Conservation (phyloP, 2,797 vertebrate species). For the Neoniphon sammara region DNA sequence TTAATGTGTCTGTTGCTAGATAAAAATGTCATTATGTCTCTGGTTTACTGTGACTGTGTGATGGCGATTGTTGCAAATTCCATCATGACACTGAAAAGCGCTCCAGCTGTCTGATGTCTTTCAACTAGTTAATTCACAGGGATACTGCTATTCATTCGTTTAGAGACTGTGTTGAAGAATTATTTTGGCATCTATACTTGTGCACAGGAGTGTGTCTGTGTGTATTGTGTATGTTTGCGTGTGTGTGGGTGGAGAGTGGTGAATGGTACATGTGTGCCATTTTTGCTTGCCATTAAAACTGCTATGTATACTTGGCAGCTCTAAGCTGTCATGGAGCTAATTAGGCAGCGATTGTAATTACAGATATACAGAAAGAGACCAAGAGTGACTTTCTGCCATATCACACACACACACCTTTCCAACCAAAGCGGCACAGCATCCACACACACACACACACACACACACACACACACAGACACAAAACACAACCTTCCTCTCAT, state of each 20-base stretch:
- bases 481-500: not conserved
- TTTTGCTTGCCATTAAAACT: conserved; percentile 8
- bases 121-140: no score
- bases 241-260: conserved; percentile 16
- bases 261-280: conserved; percentile 38
- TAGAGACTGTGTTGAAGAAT: conserved; percentile 16
- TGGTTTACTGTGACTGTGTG: conserved; percentile 23
- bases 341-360: conserved; percentile 23
- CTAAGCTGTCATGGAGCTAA: not conserved
- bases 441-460: not conserved
- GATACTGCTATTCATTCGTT: conserved; percentile 45
- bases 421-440: not conserved
- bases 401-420: not conserved
- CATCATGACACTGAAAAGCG: no score
- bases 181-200: conserved; percentile 31
- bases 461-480: conserved; percentile 3
- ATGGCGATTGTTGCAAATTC: conserved; percentile 4
- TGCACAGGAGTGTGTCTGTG: conserved; percentile 29
- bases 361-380: conserved; percentile 24
- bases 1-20: not conserved
- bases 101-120: no score
- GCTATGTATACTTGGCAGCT: conserved; percentile 25
- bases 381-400: conserved; percentile 11
- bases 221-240: not conserved
- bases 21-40: conserved; percentile 12